phyloP scores from a whole-genome alignment of 2,888 invertebrate species.

The Agrotis puta region DNA sequence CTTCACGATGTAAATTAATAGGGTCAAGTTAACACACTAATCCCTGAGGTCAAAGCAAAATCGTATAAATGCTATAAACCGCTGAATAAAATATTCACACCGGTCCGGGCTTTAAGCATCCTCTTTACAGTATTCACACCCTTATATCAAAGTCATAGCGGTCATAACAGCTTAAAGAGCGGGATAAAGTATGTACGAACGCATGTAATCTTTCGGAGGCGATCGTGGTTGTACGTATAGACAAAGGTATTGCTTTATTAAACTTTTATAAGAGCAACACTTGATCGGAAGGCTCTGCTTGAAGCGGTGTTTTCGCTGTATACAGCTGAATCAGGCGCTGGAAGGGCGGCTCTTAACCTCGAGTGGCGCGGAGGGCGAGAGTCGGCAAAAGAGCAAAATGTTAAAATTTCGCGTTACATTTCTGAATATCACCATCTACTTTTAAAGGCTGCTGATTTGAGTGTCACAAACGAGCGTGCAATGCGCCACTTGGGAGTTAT shows the following conservation, averaged over 20 bases:
- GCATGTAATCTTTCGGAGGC: conserved; percentile 52
- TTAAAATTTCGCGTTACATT: conserved; percentile 57
- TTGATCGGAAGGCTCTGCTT: conserved; percentile 69
- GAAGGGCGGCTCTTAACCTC: conserved; percentile 67
- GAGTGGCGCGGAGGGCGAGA: conserved; percentile 47
- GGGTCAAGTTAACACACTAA: conserved; percentile 46
- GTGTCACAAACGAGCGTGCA: conserved; percentile 30
- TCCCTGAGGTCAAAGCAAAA: conserved; percentile 44
- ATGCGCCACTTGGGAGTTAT: conserved; percentile 18
- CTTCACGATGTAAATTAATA: conserved; percentile 31
- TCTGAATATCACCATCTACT: conserved; percentile 43
- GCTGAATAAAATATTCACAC: conserved; percentile 60
- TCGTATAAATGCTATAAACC: conserved; percentile 59
- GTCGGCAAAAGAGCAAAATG: conserved; percentile 62
- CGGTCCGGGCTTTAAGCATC: conserved; percentile 6
- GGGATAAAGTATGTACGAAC: conserved; percentile 43
- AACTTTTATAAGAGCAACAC: conserved; percentile 74
- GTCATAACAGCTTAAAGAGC: conserved; percentile 24
- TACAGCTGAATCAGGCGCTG: conserved; percentile 75
- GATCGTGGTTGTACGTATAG: conserved; percentile 39
- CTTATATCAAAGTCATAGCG: conserved; percentile 32
- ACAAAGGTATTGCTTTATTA: conserved; percentile 73
- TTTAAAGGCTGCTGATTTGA: conserved; percentile 46
- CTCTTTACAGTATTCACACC: conserved; percentile 38
- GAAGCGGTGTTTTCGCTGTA: conserved; percentile 77